Base-by-base conservation (phyloP, 2,888 invertebrate genomes). In the Zhengitettix transpicula region DNA sequence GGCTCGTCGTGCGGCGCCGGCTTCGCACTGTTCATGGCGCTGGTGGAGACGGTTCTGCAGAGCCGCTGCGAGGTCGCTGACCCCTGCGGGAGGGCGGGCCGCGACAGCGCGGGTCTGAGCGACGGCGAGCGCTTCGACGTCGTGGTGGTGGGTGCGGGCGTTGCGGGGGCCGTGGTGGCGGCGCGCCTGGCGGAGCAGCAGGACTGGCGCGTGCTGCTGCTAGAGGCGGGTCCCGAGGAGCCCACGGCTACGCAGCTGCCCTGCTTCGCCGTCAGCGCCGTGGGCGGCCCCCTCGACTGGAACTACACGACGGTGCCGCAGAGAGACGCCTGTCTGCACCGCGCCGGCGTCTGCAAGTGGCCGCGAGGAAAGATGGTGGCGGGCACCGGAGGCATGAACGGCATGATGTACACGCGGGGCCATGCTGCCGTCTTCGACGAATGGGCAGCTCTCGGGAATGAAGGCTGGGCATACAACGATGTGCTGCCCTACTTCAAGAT, bases 361-460 rank as follows among this genome's bases (percentile, higher is more conserved):
- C 91, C 91, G 0, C 77, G 96, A 17, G 94, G 94, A 0, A 93
- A 93, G 72, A 90, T 92, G 0, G 77, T 95, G 1, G 94, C 94
- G 0, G 95, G 95, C 0, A 87, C 87, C 12, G 88, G 88, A 42
- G 90, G 91, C 0, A 76, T 94, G 0, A 94, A 95, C 72, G 91
- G 90, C 72, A 94, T 95, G 94, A 75, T 93, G 0, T 95, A 95
- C 69, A 74, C 93, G 3, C 77, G 94, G 60, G 96, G 95, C 0
- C 92, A 95, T 70, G 85, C 82, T 65, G 83, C 80, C 65, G 95
- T 96, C 71, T 96, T 94, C 72, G 91, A 95, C 69, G 75, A 76
- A 1, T 96, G 96, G 96, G 92, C 92, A 69, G 76, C 81, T 0
- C 71, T 83, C 60, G 96, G 94, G 0, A 92, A 92, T 70, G 81